Conservation (phyloP, 1,140 invertebrate species). For the Pinna nobilis region DNA sequence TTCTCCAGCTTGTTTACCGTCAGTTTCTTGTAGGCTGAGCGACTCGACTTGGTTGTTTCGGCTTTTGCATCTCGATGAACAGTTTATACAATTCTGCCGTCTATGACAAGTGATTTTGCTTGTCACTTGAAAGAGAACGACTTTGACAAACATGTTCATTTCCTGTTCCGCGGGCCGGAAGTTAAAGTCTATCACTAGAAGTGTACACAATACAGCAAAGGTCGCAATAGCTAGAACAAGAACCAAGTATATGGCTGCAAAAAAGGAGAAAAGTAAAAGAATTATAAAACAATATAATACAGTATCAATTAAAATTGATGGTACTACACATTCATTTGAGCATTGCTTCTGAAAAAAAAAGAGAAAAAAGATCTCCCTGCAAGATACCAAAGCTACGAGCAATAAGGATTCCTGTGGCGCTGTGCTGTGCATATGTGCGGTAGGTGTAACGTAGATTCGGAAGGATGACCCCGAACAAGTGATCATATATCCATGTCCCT, state of each 20-base stretch:
- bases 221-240: slow-evolving; percentile 15
- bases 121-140: not conserved
- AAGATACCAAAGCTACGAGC: not conserved
- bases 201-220: slow-evolving; percentile 22
- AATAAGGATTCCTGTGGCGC: not conserved
- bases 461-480: too few species aligned
- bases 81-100: not conserved
- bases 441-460: too few species aligned
- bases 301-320: not conserved
- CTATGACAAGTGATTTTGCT: not conserved
- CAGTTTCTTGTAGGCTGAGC: not conserved
- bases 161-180: not conserved
- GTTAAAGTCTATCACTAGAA: slow-evolving; percentile 20
- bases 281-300: not conserved
- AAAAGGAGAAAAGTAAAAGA: not conserved
- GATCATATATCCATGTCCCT: too few species aligned
- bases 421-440: too few species aligned
- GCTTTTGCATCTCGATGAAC: not conserved
- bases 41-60: too few species aligned
- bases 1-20: not conserved
- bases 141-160: not conserved
- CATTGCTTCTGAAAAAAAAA: not conserved
- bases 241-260: slow-evolving; percentile 16
- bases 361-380: not conserved
- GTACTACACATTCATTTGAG: not conserved